phyloP scores from a whole-genome alignment of 2,113 vertebrate species.

The Dromaius novaehollandiae region DNA sequence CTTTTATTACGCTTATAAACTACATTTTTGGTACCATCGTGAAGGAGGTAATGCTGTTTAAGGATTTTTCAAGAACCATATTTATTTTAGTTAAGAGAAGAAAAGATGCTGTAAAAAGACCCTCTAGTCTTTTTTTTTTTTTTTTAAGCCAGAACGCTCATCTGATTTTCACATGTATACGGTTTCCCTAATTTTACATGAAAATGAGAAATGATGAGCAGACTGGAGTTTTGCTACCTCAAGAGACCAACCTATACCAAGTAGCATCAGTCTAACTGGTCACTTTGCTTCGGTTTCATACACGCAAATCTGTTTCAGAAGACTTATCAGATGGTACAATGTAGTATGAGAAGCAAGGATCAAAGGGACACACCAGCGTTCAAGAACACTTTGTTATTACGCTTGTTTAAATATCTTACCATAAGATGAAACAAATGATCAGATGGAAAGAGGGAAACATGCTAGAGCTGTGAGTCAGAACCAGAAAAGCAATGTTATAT shows the following conservation, averaged over 20 bases:
- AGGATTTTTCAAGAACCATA: neutral
- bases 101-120: neutral
- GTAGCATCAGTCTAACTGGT: neutral
- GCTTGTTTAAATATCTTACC: neutral
- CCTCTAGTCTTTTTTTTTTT: neutral
- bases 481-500: neutral
- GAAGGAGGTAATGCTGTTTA: neutral
- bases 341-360: neutral
- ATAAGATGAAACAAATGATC: neutral
- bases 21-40: neutral
- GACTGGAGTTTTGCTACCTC: neutral
- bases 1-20: neutral
- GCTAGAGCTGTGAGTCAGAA: neutral
- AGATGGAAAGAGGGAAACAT: neutral
- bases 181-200: neutral
- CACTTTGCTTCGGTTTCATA: no score
- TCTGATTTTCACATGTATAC: neutral
- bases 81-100: neutral
- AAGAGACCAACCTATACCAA: neutral
- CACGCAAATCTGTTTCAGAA: no score
- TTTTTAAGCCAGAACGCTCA: neutral
- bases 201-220: neutral
- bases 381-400: neutral
- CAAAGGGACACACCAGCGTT: neutral
- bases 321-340: neutral